Conservation (phyloP, 2,888 invertebrate species). For the Antitype chi region DNA sequence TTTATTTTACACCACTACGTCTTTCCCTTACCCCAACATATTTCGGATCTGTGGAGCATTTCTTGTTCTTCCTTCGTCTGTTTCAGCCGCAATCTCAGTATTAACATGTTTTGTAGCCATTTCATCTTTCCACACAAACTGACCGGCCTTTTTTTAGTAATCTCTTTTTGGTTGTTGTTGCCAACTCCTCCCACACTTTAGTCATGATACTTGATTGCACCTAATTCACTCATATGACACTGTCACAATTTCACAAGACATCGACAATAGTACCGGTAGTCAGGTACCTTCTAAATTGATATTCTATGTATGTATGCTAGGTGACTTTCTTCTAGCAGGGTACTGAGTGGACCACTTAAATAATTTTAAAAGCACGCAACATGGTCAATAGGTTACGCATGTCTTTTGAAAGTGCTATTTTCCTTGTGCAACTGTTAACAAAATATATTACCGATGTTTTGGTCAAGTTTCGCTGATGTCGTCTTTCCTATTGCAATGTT, state of each 20-base stretch:
- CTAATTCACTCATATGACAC: neutral
- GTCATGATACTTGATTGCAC: neutral
- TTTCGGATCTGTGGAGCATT: no score
- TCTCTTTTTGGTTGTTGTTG: neutral
- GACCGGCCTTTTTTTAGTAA: neutral
- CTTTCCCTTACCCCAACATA: no score
- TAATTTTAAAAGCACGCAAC: constrained; percentile 6
- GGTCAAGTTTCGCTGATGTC: neutral
- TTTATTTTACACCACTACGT: no score
- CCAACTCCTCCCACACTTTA: neutral
- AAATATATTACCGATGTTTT: constrained; percentile 6
- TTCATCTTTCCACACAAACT: no score
- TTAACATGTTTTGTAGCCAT: neutral
- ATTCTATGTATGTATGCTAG: neutral
- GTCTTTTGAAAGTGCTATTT: constrained; percentile 11
- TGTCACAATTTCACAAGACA: neutral
- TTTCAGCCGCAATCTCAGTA: neutral
- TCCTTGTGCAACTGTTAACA: neutral
- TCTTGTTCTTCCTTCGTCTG: no score
- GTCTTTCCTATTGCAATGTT: no score
- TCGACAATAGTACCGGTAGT: neutral
- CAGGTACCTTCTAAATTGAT: neutral
- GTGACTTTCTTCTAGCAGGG: neutral
- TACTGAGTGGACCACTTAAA: neutral
- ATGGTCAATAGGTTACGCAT: neutral